Evolutionary conservation across 2,113 vertebrate species (phyloP).

Genomic region (Ondatra zibethicus): DNA sequence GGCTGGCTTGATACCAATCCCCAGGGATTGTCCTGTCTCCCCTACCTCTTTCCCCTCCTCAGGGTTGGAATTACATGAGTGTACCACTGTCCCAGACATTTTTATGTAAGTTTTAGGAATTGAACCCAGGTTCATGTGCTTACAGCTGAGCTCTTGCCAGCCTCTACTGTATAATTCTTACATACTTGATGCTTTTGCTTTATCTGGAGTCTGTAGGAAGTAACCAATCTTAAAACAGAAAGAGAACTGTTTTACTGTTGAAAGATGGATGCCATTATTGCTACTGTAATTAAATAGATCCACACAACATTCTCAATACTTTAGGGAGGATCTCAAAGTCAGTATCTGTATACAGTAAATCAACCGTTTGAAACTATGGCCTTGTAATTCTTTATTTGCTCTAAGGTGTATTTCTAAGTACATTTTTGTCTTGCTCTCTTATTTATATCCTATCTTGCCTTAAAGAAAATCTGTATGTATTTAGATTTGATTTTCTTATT

Average conservation of each 20-base stretch:
- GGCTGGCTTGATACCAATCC: too few relatives aligned
- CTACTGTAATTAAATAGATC: neutral
- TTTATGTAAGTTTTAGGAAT: too few relatives aligned
- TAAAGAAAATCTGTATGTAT: neutral
- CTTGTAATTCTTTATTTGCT: neutral
- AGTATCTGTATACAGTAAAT: neutral
- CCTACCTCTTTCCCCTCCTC: too few relatives aligned
- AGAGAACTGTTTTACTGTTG: neutral
- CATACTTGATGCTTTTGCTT: neutral
- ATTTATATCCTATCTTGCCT: neutral
- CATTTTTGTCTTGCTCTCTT: neutral
- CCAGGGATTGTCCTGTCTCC: too few relatives aligned
- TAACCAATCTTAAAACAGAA: constrained; percentile 19
- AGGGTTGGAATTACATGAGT: too few relatives aligned
- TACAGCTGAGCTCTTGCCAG: neutral
- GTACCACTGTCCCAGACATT: too few relatives aligned
- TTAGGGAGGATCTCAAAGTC: neutral
- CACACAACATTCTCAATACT: neutral
- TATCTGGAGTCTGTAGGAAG: neutral
- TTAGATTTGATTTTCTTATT: constrained; percentile 38
- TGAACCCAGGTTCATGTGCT: too few relatives aligned
- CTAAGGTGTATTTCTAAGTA: neutral
- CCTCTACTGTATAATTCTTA: neutral
- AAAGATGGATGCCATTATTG: neutral
- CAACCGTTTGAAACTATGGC: neutral